These are phyloP conservation scores for Acanthiza pusilla DNA, from an alignment of 2,797 vertebrate genomes.

Conservation along the genomic window DNA sequence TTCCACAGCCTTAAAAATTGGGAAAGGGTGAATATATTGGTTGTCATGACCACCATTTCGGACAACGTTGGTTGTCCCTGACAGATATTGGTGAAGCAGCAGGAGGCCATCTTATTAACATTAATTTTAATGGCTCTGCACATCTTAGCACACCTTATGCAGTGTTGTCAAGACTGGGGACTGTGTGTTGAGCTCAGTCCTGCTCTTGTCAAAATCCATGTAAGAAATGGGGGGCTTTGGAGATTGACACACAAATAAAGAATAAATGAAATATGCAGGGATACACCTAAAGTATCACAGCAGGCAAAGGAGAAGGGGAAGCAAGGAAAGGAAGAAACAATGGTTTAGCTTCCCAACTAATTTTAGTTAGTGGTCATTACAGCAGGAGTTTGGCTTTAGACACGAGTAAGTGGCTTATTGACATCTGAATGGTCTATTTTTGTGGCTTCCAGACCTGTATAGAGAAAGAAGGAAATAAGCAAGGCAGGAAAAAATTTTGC, in stretches of 20 bases:
- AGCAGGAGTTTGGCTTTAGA: not conserved
- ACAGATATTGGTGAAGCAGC: not conserved
- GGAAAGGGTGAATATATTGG: not conserved
- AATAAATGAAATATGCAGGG: not conserved
- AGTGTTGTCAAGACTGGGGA: not conserved
- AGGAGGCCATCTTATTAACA: not conserved
- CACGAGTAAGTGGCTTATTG: not conserved
- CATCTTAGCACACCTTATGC: not conserved
- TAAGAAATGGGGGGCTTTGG: not conserved
- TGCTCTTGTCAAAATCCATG: not conserved
- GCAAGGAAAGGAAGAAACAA: not conserved
- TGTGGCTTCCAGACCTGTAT: not conserved
- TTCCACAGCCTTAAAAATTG: constrained; percentile 25
- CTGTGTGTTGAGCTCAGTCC: not conserved
- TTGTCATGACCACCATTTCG: constrained; percentile 35
- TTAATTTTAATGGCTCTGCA: constrained; percentile 34
- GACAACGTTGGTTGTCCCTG: not conserved
- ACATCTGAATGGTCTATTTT: not conserved
- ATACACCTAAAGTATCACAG: not conserved
- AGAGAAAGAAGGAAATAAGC: not conserved
- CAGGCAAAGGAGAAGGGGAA: not conserved
- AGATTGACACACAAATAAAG: not conserved
- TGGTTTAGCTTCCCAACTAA: not conserved
- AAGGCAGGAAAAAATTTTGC: not conserved
- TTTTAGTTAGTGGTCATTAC: not conserved